Base-by-base conservation (phyloP, 2,113 vertebrate genomes). In the Notiomystis cincta region DNA sequence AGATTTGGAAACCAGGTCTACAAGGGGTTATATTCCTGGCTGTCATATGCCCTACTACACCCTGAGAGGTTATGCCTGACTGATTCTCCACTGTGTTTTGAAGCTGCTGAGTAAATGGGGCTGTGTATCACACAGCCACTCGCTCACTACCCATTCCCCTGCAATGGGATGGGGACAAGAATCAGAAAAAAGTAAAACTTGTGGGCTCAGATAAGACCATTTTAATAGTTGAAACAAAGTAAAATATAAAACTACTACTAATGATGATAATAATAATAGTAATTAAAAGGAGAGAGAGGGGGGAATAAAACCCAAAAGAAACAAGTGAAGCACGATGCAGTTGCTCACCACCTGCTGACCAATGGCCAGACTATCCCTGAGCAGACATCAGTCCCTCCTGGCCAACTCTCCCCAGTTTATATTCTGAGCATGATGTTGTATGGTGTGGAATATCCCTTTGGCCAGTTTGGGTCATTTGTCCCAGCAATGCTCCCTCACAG, bases 131-230 rank as follows among this genome's bases (percentile, higher is more conserved):
- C 0, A 0, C 51, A 73, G 37, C 19, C 44, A n/a, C 28, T 58
- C 0, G 0, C 37, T 44, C 38, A 60, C n/a, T 75, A n/a, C 30
- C 21, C 45, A 22, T 65, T 40, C 7, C 12, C 13, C 45, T 45
- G 18, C n/a, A 35, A 40, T 23, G 18, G 51, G 30, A 73, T 33
- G 45, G n/a, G 40, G 15, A 66, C 12, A 27, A 53, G 60, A 27
- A 60, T 35, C 6, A 23, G 13, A 73, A 77, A 40, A 53, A 53
- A 8, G 3, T 22, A 23, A 60, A 40, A 38, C 22, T 79, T 0
- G 0, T 53, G 45, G 38, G 53, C 10, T 78, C 6, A 77, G 25
- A 40, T 17, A 76, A 60, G 25, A 70, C 11, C 10, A 37, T 35
- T 70, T 83, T 42, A 42, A 56, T 77, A 42, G 62, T 7, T 33